phyloP scores from a whole-genome alignment of 2,113 vertebrate species.

The Redunca redunca region DNA sequence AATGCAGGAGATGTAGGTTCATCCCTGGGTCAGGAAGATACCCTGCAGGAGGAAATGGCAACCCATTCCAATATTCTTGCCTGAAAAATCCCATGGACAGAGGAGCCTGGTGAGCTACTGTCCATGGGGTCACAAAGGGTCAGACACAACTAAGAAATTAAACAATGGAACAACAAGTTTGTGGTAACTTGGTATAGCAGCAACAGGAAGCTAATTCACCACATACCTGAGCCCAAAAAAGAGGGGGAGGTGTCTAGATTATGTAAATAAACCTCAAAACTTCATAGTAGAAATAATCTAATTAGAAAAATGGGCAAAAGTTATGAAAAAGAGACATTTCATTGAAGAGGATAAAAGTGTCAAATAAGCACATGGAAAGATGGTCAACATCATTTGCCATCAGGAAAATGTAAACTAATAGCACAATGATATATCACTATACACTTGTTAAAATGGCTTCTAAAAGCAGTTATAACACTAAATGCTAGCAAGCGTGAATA shows the following conservation, averaged over 20 bases:
- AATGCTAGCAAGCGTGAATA: neutral
- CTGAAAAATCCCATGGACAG: neutral
- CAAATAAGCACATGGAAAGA: neutral
- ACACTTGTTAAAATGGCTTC: neutral
- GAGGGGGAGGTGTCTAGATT: no score
- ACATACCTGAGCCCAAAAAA: neutral
- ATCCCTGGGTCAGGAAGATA: neutral
- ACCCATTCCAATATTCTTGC: neutral
- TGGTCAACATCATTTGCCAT: neutral
- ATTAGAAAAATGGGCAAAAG: neutral
- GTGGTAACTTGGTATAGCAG: neutral
- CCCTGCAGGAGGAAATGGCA: neutral
- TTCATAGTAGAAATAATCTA: neutral
- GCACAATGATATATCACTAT: neutral
- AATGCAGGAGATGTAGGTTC: neutral
- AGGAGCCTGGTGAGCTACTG: neutral
- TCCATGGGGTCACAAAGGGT: neutral
- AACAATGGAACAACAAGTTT: neutral
- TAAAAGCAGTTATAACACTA: neutral
- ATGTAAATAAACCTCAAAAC: neutral
- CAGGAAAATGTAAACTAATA: neutral
- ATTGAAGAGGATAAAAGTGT: neutral
- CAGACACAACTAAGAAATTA: neutral
- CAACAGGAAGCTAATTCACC: neutral
- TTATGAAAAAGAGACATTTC: neutral